These are phyloP conservation scores for Chouioia cunea DNA, from an alignment of 2,888 invertebrate genomes.

Conservation along the genomic window DNA sequence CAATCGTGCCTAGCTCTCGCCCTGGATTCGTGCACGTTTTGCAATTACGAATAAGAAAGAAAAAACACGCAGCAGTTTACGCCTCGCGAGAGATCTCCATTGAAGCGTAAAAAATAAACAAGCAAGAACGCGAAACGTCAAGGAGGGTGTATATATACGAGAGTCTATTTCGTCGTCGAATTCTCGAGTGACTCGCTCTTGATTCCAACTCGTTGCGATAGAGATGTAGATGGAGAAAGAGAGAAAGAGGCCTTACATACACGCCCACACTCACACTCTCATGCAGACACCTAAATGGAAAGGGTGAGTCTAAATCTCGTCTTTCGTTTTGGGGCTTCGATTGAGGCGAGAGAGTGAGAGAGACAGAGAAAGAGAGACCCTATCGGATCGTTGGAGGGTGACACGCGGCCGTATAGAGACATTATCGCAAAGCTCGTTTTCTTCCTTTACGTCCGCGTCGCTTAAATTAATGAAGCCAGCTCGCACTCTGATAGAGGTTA, in stretches of 20 bases:
- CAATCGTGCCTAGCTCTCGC: too few species aligned
- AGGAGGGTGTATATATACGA: too few species aligned
- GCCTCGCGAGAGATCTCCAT: too few species aligned
- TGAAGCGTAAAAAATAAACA: too few species aligned
- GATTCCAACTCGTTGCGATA: slow-evolving; percentile 8
- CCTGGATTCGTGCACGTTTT: too few species aligned
- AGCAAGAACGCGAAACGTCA: too few species aligned
- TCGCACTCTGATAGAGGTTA: not conserved
- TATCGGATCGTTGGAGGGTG: slow-evolving; percentile 32
- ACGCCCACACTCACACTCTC: not conserved
- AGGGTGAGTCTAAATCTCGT: slow-evolving; percentile 46
- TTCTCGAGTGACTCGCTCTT: slow-evolving; percentile 6
- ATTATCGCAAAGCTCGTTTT: slow-evolving; percentile 42
- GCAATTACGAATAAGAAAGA: too few species aligned
- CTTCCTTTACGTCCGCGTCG: slow-evolving; percentile 8
- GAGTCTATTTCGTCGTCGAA: slow-evolving; percentile 22
- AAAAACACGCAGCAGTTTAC: too few species aligned
- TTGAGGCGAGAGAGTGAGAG: slow-evolving; percentile 7
- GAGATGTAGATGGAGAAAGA: slow-evolving; percentile 18
- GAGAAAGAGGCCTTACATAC: not conserved
- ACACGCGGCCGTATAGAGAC: slow-evolving; percentile 45
- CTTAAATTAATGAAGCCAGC: slow-evolving; percentile 38
- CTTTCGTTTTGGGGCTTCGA: slow-evolving; percentile 48
- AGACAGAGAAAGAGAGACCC: slow-evolving; percentile 7
- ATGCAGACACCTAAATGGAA: slow-evolving; percentile 6